phyloP scores from a whole-genome alignment of 1,140 invertebrate genomes.

The Mamestra configurata region DNA sequence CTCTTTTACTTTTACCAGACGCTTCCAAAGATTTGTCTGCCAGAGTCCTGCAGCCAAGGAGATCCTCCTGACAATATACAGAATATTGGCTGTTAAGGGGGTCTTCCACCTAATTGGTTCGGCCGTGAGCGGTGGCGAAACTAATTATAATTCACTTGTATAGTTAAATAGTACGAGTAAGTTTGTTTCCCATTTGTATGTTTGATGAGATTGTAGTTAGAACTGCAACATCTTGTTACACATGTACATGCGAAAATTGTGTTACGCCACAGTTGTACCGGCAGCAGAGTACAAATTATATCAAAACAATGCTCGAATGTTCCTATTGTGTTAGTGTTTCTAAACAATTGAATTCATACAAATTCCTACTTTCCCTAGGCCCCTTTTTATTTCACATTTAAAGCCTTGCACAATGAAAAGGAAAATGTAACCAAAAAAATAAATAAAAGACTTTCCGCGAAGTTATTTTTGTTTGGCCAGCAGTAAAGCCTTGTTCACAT shows the following conservation, averaged over 20 bases:
- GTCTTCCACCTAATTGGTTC: constrained; percentile 35
- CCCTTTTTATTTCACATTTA: background rate
- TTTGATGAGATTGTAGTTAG: constrained; percentile 10
- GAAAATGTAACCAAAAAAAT: background rate
- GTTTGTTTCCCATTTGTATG: constrained; percentile 16
- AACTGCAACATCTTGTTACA: constrained; percentile 14
- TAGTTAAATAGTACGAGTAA: constrained; percentile 10
- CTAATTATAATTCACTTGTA: background rate
- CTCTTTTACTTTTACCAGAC: too few relatives aligned
- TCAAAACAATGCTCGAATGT: constrained; percentile 20
- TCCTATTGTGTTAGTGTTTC: background rate
- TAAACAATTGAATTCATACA: constrained; percentile 6
- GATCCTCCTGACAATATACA: too few relatives aligned
- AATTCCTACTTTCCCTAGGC: background rate
- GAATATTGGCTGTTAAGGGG: constrained; percentile 31
- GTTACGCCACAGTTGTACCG: background rate
- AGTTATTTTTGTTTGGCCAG: background rate
- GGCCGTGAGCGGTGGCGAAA: background rate
- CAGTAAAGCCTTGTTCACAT: background rate
- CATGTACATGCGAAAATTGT: background rate
- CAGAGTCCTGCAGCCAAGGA: too few relatives aligned
- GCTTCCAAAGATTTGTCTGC: too few relatives aligned
- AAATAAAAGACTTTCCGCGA: background rate
- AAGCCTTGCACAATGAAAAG: background rate
- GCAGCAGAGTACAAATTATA: constrained; percentile 5